Evolutionary conservation across 1,140 invertebrate species (phyloP), one percentile per base, ranked within the genome.

Genomic region (Zaprionus ornatus): DNA sequence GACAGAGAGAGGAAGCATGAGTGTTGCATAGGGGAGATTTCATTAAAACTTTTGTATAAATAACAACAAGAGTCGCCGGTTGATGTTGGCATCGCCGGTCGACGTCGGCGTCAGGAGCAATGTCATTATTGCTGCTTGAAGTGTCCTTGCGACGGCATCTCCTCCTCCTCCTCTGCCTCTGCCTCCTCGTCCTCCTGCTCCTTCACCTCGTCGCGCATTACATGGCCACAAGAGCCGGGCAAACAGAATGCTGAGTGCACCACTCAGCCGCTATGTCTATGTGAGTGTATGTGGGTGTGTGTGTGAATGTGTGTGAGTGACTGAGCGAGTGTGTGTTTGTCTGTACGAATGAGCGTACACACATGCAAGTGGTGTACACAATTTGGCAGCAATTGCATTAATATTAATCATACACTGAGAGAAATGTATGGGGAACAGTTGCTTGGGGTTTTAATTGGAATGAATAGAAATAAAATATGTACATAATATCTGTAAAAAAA

Each of bases 41-140:
- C 57, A 74, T 72, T 72, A 71, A 84, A 80, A 77, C 69, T 80
- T 79, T 77, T 80, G 52, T 69, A 62, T 80, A 80, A 69, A 75
- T 65, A 80, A 74, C 68, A 78, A 70, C 60, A 73, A 65, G 59
- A 74, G 70, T 55, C 25, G 52, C 15, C 10, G n/a, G 21, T 52
- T 21, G 42, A 45, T 3, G 42, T 45, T 19, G 42, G 17, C 42
- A n/a, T 17, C n/a, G 40, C 10, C 25, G 40, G 32, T 37, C 19
- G 62, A 42, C 37, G 56, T 42, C 21, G 54, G 50, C 35, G 54
- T 17, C 61, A 48, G 56, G 29, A 75, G 71, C 62, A 75, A 79
- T 75, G 66, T 76, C 76, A 79, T 79, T 79, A 81, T 67, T 74
- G 65, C 71, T 74, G 69, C 57, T 74, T 77, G 27, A 61, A 74